Percentiles rank a stretch among this genome's conserved stretches.
Conservation (phyloP, 1,140 invertebrate genomes). For the Maniola jurtina region DNA sequence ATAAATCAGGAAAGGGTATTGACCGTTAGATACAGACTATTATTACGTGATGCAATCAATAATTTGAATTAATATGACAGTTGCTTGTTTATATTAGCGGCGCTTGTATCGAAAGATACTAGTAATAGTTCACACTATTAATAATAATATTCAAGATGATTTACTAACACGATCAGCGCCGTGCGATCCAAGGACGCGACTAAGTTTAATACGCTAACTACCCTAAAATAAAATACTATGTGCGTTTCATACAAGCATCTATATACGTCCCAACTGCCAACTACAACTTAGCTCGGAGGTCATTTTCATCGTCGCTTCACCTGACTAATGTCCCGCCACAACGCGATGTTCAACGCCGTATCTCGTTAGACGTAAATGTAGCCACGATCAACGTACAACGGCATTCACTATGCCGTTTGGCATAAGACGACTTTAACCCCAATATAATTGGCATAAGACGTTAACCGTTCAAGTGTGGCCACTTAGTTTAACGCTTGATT, state of each 20-base stretch:
- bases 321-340: too few relatives aligned
- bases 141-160: conserved; percentile 1
- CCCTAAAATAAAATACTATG: conserved; percentile 26
- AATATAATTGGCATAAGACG: too few relatives aligned
- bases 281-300: too few relatives aligned
- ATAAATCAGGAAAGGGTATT: neutral
- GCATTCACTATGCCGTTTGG: too few relatives aligned
- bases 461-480: too few relatives aligned
- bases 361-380: too few relatives aligned
- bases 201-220: conserved; percentile 16
- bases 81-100: neutral
- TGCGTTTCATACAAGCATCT: neutral
- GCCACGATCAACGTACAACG: too few relatives aligned
- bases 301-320: too few relatives aligned
- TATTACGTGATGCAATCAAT: neutral
- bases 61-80: neutral
- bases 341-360: too few relatives aligned
- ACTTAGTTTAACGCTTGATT: too few relatives aligned
- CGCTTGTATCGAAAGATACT: neutral
- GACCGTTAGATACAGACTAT: neutral
- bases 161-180: conserved; percentile 22
- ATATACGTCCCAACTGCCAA: neutral
- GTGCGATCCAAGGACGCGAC: conserved; percentile 16
- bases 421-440: too few relatives aligned
- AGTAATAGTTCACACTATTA: neutral